Percentiles rank a stretch among this genome's conserved stretches.
Conservation (phyloP, 2,797 vertebrate species). For the Rhynchonycteris naso region DNA sequence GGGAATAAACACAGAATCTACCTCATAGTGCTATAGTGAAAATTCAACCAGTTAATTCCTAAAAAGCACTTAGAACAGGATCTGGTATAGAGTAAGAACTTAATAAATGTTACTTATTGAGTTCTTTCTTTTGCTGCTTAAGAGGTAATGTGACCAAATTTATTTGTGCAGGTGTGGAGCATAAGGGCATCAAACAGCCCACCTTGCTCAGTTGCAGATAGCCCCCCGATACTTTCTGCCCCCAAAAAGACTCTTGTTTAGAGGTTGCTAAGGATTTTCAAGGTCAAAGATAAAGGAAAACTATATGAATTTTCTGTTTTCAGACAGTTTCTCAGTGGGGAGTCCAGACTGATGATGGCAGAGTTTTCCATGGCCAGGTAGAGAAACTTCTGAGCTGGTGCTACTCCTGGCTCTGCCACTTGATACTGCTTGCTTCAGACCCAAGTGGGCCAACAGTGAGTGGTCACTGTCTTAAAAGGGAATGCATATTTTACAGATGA, state of each 20-base stretch:
- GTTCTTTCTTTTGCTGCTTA: not conserved
- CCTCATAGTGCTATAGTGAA: not conserved
- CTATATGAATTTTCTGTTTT: not conserved
- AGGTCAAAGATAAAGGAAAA: not conserved
- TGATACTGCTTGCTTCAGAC: not conserved
- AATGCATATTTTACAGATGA: not conserved
- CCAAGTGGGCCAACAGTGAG: not conserved
- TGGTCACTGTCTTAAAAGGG: not conserved
- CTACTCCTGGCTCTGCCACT: not conserved
- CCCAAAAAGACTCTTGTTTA: not conserved
- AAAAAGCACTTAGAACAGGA: not conserved
- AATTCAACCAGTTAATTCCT: not conserved
- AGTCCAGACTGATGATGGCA: not conserved
- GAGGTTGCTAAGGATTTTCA: not conserved
- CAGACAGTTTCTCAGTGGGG: not conserved
- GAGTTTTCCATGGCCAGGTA: not conserved
- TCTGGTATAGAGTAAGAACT: not conserved
- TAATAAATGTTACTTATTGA: not conserved
- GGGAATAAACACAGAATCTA: not conserved
- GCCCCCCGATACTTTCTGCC: not conserved
- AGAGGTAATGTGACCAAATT: not conserved
- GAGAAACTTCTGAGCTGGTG: not conserved
- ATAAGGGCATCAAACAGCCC: not conserved
- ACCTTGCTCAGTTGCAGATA: not conserved
- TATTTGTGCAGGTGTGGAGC: not conserved